phyloP scores from a whole-genome alignment of 2,797 vertebrate species.

The Pogonophryne albipinna region DNA sequence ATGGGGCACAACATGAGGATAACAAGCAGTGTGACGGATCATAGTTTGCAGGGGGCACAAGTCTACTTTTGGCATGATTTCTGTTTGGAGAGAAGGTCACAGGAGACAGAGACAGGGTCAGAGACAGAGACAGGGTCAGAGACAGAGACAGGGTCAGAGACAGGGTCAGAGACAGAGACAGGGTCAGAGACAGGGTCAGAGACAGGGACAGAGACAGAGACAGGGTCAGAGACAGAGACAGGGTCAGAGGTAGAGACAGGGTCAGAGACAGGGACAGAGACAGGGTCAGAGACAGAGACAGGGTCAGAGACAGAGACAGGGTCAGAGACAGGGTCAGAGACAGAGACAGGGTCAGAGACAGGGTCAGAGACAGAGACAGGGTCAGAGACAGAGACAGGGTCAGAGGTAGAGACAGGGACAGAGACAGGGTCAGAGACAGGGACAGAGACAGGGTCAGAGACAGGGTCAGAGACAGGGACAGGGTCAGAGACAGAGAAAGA shows the following conservation, averaged over 20 bases:
- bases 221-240: neutral
- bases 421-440: too few species aligned
- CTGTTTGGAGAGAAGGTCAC: neutral
- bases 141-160: too few species aligned
- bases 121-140: too few species aligned
- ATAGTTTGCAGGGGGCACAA: neutral
- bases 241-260: too few species aligned
- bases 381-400: too few species aligned
- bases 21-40: neutral
- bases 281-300: too few species aligned
- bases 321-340: neutral
- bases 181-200: neutral
- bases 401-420: too few species aligned
- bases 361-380: neutral
- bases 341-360: neutral
- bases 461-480: too few species aligned
- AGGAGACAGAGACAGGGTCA: neutral
- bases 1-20: neutral
- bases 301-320: too few species aligned
- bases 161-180: neutral
- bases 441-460: too few species aligned
- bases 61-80: slow-evolving; percentile 4
- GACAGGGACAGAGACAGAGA: neutral
- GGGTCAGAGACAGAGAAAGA: too few species aligned
- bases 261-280: neutral